These are phyloP conservation scores for Coenonympha glycerion DNA, from an alignment of 2,888 invertebrate genomes.

Conservation along the genomic window DNA sequence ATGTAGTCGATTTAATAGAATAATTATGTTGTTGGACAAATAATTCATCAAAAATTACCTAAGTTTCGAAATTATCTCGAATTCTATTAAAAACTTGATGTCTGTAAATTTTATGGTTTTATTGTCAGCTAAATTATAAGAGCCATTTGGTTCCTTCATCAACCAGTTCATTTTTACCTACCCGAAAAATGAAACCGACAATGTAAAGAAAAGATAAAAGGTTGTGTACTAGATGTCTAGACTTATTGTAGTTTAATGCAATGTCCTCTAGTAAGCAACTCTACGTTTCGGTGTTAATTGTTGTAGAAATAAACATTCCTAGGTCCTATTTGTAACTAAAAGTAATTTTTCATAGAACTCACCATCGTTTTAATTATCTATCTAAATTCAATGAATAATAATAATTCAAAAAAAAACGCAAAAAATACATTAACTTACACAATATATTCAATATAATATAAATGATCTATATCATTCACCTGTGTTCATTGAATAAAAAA, in stretches of 20 bases:
- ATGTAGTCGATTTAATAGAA: too few relatives aligned
- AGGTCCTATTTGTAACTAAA: not conserved
- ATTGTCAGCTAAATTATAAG: not conserved
- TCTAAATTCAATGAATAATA: not conserved
- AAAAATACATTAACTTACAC: not conserved
- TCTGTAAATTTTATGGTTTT: not conserved
- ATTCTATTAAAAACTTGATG: not conserved
- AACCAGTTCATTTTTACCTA: not conserved
- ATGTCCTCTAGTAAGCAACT: constrained; percentile 13
- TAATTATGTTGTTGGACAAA: too few relatives aligned
- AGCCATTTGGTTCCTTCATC: constrained; percentile 8
- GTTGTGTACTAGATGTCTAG: constrained; percentile 57
- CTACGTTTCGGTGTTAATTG: constrained; percentile 4
- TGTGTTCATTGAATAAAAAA: too few relatives aligned
- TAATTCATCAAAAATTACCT: too few relatives aligned
- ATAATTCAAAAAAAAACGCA: not conserved
- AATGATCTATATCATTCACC: too few relatives aligned
- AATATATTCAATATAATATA: not conserved
- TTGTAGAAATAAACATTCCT: not conserved
- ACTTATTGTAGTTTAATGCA: constrained; percentile 29
- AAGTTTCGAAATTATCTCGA: too few relatives aligned
- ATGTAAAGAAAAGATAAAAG: constrained; percentile 33
- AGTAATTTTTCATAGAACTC: not conserved
- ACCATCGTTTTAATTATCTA: not conserved
- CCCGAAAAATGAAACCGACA: constrained; percentile 1